These are phyloP conservation scores for Amphipoea lucens DNA, from an alignment of 2,888 invertebrate genomes.

Conservation along the genomic window DNA sequence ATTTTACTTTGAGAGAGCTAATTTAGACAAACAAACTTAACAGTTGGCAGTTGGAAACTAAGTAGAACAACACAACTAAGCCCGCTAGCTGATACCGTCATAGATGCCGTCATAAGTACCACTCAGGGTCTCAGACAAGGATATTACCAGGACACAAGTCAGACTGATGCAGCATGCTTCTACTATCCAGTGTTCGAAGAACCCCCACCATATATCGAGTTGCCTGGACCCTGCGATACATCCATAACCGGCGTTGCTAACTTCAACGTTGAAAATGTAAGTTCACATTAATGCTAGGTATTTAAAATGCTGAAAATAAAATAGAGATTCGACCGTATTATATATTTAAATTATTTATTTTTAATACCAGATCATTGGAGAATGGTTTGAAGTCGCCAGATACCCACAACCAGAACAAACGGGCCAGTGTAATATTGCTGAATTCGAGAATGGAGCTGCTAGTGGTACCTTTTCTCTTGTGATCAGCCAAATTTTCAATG, in stretches of 20 bases:
- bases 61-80: conserved; percentile 76
- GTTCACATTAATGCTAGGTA: background rate
- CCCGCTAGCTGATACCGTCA: conserved; percentile 65
- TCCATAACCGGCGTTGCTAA: conserved; percentile 27
- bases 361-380: conserved; percentile 77
- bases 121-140: conserved; percentile 80
- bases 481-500: conserved; percentile 80
- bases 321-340: background rate
- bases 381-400: conserved; percentile 92
- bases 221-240: conserved; percentile 34
- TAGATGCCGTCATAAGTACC: conserved; percentile 70
- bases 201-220: conserved; percentile 27
- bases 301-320: background rate
- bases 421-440: conserved; percentile 91
- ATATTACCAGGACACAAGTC: conserved; percentile 79
- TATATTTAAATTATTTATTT: background rate
- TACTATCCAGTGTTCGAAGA: conserved; percentile 32
- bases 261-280: conserved; percentile 26
- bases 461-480: conserved; percentile 69
- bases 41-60: conserved; percentile 86
- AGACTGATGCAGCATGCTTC: conserved; percentile 72
- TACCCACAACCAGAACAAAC: conserved; percentile 91
- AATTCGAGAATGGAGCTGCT: conserved; percentile 79
- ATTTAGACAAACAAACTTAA: conserved; percentile 16
- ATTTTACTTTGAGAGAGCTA: background rate